Evolutionary conservation across 2,797 vertebrate genomes (phyloP).

Genomic region (Clarias platycephalus): DNA sequence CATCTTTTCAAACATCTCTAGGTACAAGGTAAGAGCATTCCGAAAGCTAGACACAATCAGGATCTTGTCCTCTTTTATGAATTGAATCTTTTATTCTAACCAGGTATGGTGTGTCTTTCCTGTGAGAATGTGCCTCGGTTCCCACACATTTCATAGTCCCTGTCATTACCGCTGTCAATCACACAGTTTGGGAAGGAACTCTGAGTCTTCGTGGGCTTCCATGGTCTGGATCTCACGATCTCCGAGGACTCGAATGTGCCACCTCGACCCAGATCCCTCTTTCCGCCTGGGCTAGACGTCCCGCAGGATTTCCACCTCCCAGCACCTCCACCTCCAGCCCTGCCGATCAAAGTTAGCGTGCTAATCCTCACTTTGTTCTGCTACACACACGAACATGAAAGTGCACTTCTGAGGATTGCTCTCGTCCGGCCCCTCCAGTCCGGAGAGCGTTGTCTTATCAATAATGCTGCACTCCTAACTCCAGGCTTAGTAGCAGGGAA

Average conservation of each 20-base stretch:
- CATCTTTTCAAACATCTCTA: slow-evolving; percentile 76
- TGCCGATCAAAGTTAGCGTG: slow-evolving; percentile 73
- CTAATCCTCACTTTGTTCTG: slow-evolving; percentile 84
- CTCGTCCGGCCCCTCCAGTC: slow-evolving; percentile 71
- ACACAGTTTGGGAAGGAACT: slow-evolving; percentile 55
- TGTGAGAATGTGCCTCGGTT: slow-evolving; percentile 58
- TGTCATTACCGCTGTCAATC: slow-evolving; percentile 63
- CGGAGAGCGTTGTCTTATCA: slow-evolving; percentile 74
- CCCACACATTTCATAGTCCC: slow-evolving; percentile 64
- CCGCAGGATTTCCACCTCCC: slow-evolving; percentile 57
- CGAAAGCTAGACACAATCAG: slow-evolving; percentile 2
- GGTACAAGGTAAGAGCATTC: slow-evolving; percentile 20
- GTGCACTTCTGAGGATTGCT: slow-evolving; percentile 79
- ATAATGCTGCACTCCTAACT: slow-evolving; percentile 75
- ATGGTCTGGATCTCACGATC: slow-evolving; percentile 28
- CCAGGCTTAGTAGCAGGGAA: slow-evolving; percentile 62
- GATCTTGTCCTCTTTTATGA: neutral
- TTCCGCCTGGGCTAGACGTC: slow-evolving; percentile 23
- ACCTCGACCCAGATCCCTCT: slow-evolving; percentile 39
- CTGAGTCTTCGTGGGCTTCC: neutral
- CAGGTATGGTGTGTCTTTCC: slow-evolving; percentile 25
- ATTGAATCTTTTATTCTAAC: slow-evolving; percentile 7
- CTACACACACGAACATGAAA: slow-evolving; percentile 83
- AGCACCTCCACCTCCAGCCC: slow-evolving; percentile 57
- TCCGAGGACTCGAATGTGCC: slow-evolving; percentile 34